A percentile compares a stretch with the other conserved stretches of the same genome.
Conservation (phyloP, 2,797 vertebrate species). For the Sitta carolinensis region DNA sequence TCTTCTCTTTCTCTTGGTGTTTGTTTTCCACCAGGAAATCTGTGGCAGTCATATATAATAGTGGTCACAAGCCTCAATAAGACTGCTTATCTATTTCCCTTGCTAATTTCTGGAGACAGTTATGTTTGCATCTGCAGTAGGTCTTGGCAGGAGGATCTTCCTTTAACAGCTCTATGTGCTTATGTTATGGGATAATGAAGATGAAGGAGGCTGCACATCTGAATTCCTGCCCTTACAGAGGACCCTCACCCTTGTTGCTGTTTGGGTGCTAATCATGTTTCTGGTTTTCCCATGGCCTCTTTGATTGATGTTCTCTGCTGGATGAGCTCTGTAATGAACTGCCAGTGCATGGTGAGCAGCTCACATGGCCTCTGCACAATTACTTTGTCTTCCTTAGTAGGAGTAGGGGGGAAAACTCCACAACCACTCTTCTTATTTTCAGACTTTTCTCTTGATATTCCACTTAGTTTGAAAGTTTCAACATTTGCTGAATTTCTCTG, state of each 20-base stretch:
- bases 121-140: conserved; percentile 9
- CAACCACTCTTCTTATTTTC: neutral
- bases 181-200: conserved; percentile 58
- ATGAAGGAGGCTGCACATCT: conserved; percentile 28
- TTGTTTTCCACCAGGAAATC: conserved; percentile 20
- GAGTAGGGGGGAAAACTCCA: neutral
- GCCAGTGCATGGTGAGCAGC: neutral
- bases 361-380: neutral
- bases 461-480: neutral
- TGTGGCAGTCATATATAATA: neutral
- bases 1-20: neutral
- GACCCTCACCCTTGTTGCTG: conserved; percentile 20
- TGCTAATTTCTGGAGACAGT: conserved; percentile 48
- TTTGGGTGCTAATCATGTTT: conserved; percentile 19
- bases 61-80: neutral
- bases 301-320: conserved; percentile 40
- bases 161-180: neutral
- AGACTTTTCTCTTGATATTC: neutral
- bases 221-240: conserved; percentile 20
- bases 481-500: neutral
- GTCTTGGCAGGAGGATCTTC: conserved; percentile 32
- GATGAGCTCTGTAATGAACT: conserved; percentile 35
- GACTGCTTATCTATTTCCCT: conserved; percentile 43
- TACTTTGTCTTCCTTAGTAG: conserved; percentile 13
- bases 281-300: neutral